Evolutionary conservation across 1,140 invertebrate species (phyloP).

Genomic region (Akabosia matsudoensis): DNA sequence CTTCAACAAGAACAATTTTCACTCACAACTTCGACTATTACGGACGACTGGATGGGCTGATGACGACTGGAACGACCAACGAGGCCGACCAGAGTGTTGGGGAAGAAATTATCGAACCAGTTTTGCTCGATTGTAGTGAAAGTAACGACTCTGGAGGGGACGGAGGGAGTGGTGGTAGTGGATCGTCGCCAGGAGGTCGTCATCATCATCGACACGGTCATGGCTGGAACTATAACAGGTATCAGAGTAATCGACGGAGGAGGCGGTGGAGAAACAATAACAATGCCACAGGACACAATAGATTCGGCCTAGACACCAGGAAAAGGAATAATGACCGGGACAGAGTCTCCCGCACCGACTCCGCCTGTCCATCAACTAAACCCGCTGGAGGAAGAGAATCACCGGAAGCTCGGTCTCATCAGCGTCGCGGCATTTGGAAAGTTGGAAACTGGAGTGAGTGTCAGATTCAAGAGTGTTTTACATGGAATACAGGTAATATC

Average conservation of each 20-base stretch:
- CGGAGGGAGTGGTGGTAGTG: neutral
- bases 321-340: neutral
- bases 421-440: slow-evolving; percentile 57
- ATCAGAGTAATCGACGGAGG: neutral
- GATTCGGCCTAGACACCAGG: too few relatives aligned
- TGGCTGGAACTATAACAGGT: slow-evolving; percentile 1
- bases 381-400: neutral
- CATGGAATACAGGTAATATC: slow-evolving; percentile 65
- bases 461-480: slow-evolving; percentile 68
- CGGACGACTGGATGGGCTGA: neutral
- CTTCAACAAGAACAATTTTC: too few relatives aligned
- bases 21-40: neutral
- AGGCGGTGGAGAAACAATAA: slow-evolving; percentile 11
- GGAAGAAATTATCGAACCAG: neutral
- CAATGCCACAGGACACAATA: neutral
- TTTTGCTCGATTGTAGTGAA: neutral
- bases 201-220: neutral
- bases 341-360: too few relatives aligned
- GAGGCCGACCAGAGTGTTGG: neutral
- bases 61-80: neutral
- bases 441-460: slow-evolving; percentile 68
- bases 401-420: neutral
- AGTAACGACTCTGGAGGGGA: neutral
- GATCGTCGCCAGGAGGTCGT: neutral
- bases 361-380: neutral